These are phyloP conservation scores for Megalonaias nervosa DNA, from an alignment of 1,140 invertebrate genomes.

Conservation along the genomic window DNA sequence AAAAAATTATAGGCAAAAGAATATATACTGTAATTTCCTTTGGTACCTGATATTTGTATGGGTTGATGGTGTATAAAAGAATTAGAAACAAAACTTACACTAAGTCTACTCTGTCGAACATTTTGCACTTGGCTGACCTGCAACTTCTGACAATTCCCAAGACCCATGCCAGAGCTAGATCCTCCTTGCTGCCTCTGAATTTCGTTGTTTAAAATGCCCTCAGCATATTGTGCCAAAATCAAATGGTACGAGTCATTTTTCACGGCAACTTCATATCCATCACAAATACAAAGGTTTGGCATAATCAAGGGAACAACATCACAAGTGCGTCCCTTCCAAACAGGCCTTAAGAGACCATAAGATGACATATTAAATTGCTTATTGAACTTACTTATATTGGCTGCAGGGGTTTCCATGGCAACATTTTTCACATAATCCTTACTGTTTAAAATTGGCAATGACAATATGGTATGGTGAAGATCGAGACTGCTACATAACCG, in stretches of 20 bases:
- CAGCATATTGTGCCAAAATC: conserved; percentile 59
- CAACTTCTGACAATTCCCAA: conserved; percentile 46
- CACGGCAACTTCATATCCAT: conserved; percentile 53
- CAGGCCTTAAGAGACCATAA: conserved; percentile 50
- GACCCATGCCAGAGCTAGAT: conserved; percentile 16
- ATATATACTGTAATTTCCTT: conserved; percentile 1
- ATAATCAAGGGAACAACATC: conserved; percentile 54
- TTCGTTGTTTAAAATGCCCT: conserved; percentile 61
- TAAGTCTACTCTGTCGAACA: conserved; percentile 32
- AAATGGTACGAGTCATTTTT: conserved; percentile 39
- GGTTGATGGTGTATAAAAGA: too few relatives aligned
- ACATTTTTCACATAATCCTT: neutral
- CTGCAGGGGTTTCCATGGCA: neutral
- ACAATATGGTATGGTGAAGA: conserved; percentile 50
- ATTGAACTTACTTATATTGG: conserved; percentile 22
- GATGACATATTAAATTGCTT: conserved; percentile 32
- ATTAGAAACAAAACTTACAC: conserved; percentile 25
- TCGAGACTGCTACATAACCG: conserved; percentile 54
- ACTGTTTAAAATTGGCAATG: conserved; percentile 14
- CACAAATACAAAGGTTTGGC: conserved; percentile 67
- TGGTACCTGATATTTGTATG: neutral
- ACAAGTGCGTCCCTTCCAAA: conserved; percentile 56
- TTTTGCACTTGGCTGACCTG: conserved; percentile 36
- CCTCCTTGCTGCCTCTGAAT: conserved; percentile 51
- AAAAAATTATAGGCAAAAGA: neutral